These are phyloP conservation scores for Stercorarius parasiticus DNA, from an alignment of 2,113 vertebrate species.

Conservation along the genomic window DNA sequence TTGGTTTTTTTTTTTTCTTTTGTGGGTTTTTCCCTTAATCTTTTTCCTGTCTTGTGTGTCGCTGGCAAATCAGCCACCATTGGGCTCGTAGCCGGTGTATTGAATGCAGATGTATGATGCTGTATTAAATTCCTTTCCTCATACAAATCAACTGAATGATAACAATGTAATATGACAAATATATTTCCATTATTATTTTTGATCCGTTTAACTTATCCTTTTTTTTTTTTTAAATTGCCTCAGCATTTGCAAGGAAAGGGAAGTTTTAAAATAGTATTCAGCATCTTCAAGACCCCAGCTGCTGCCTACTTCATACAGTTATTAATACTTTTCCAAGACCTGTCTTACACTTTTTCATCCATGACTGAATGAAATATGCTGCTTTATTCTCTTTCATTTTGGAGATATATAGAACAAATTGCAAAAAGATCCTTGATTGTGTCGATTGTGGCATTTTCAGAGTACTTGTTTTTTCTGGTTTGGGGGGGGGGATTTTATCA, in stretches of 20 bases:
- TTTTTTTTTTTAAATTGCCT: neutral
- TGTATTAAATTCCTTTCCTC: neutral
- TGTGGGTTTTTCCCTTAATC: neutral
- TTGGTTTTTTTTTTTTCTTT: neutral
- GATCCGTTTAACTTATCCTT: neutral
- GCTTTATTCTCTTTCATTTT: neutral
- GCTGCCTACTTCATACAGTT: neutral
- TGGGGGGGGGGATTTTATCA: neutral
- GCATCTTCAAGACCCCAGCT: neutral
- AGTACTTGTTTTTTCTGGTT: neutral
- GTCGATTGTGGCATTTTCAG: neutral
- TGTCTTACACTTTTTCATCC: neutral
- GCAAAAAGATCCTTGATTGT: neutral
- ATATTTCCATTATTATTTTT: neutral
- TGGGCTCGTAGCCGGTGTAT: neutral
- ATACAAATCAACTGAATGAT: neutral
- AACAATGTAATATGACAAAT: neutral
- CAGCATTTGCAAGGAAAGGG: neutral
- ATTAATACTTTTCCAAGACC: neutral
- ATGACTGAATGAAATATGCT: neutral
- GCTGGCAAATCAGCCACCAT: neutral
- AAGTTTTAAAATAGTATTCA: neutral
- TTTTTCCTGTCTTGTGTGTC: neutral
- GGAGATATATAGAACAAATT: neutral
- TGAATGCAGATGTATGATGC: neutral